These are phyloP conservation scores for Pygmarrhopalites habei DNA, from an alignment of 1,140 invertebrate genomes.

Conservation along the genomic window DNA sequence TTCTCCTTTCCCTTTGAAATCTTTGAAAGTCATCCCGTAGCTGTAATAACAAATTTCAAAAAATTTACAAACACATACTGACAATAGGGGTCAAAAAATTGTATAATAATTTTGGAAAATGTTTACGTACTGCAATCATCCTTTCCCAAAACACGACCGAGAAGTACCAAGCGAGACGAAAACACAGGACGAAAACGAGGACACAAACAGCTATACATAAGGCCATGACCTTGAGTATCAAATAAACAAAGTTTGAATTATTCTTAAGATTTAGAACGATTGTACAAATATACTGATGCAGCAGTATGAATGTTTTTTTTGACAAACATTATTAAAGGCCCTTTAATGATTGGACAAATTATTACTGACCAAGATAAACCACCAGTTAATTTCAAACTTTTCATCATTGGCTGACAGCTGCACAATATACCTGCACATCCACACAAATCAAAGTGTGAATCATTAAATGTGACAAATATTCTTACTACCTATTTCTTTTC, in stretches of 20 bases:
- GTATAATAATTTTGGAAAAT: not conserved
- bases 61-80: not conserved
- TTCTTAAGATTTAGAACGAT: no score
- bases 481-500: not conserved
- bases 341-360: no score
- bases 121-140: not conserved
- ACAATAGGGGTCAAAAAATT: not conserved
- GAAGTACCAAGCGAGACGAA: conserved; percentile 5
- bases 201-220: conserved; percentile 1
- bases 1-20: conserved; percentile 58
- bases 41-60: conserved; percentile 3
- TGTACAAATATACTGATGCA: no score
- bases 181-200: conserved; percentile 1
- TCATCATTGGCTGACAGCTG: not conserved
- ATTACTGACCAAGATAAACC: conserved; percentile 1
- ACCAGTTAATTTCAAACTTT: conserved; percentile 3
- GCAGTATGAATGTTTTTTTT: no score
- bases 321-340: no score
- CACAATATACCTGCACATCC: conserved; percentile 3
- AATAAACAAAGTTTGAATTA: no score
- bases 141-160: not conserved
- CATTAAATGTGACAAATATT: not conserved
- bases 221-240: no score
- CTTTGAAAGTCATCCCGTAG: conserved; percentile 43
- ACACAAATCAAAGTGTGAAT: not conserved